phyloP scores from a whole-genome alignment of 2,113 vertebrate species.

The Phocoena phocoena region DNA sequence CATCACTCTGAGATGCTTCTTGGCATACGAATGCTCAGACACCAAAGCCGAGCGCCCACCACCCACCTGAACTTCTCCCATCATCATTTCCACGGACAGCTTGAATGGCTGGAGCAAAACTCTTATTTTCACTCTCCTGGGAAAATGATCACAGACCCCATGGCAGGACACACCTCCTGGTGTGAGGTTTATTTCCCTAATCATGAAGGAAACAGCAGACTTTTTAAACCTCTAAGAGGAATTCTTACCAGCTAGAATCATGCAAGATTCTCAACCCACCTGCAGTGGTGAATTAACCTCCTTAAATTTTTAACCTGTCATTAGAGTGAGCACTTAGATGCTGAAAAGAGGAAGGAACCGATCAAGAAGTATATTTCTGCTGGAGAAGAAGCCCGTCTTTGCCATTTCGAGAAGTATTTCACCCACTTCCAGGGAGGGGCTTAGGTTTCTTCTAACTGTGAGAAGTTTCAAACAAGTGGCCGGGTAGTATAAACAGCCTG shows the following conservation, averaged over 20 bases:
- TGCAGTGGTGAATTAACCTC: too few species aligned
- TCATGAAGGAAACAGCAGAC: background rate
- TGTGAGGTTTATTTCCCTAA: background rate
- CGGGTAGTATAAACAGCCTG: accelerated
- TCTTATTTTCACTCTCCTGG: background rate
- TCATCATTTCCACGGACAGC: accelerated
- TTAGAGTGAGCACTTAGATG: background rate
- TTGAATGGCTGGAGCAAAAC: background rate
- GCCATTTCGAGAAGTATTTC: background rate
- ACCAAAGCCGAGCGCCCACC: background rate
- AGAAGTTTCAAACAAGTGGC: background rate
- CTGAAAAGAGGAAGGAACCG: background rate
- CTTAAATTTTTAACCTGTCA: background rate
- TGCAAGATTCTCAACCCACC: background rate
- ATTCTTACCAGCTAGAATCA: background rate
- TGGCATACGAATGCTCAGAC: accelerated
- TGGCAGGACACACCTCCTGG: accelerated
- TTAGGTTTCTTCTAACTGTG: background rate
- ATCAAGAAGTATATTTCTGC: background rate
- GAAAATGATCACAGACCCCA: background rate
- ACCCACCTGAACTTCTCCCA: too few species aligned
- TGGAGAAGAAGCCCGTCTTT: background rate
- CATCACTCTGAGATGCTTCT: accelerated
- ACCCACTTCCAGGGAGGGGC: background rate
- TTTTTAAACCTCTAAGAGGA: background rate